Evolutionary conservation across 2,113 vertebrate species (phyloP).

Genomic region (Hippoglossus stenolepis): DNA sequence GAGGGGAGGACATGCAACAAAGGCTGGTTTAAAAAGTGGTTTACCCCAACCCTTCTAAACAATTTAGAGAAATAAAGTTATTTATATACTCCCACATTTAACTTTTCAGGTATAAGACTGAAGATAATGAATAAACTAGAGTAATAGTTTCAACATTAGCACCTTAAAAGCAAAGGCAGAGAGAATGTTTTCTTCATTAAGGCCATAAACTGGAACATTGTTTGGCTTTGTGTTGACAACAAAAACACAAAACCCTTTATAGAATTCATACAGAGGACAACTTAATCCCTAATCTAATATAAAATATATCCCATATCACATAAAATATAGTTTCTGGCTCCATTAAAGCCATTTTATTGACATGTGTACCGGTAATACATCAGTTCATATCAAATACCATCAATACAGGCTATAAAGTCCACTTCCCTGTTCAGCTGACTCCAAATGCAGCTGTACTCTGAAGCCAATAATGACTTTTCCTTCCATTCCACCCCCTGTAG

Average conservation of each 20-base stretch:
- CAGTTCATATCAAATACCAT: conserved; percentile 28
- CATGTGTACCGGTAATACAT: conserved; percentile 26
- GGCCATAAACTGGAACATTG: neutral
- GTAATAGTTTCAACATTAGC: too few species aligned
- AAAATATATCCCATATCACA: neutral
- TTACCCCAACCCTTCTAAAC: neutral
- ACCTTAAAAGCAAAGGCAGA: neutral
- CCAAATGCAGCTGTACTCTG: neutral
- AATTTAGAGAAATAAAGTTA: too few species aligned
- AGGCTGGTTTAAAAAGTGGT: too few species aligned
- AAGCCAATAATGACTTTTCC: conserved; percentile 50
- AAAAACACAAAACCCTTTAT: neutral
- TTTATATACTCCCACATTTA: too few species aligned
- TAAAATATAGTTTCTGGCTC: neutral
- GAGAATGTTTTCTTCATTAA: neutral
- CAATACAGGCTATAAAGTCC: conserved; percentile 54
- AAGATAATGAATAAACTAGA: too few species aligned
- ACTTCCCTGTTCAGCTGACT: conserved; percentile 37
- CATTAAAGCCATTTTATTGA: conserved; percentile 12
- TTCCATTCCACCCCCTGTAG: conserved; percentile 35
- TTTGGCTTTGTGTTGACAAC: neutral
- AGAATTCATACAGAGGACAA: neutral
- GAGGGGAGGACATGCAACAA: too few species aligned
- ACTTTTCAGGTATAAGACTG: too few species aligned
- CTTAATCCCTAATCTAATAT: neutral